Evolutionary conservation across 2,888 invertebrate species (phyloP).

Genomic region (Thyatira batis): DNA sequence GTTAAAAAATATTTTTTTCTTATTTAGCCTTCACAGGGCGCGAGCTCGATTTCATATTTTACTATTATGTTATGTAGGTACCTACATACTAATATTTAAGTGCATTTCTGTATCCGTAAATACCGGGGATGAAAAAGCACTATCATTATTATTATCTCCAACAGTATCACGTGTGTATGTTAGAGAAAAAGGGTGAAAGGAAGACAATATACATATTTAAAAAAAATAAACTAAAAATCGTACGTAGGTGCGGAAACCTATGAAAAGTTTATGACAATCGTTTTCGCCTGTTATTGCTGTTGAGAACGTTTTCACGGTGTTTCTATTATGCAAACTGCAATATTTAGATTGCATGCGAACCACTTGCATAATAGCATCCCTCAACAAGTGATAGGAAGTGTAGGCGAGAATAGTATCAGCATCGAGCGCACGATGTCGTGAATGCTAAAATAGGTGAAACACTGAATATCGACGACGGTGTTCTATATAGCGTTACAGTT

Average conservation of each 20-base stretch:
- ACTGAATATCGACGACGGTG: slow-evolving; percentile 32
- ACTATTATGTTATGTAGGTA: too few relatives aligned
- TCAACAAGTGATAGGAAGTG: slow-evolving; percentile 26
- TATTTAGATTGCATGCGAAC: slow-evolving; percentile 11
- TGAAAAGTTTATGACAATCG: background rate
- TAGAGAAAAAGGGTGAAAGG: background rate
- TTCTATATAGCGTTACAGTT: slow-evolving; percentile 26
- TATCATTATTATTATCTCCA: too few relatives aligned
- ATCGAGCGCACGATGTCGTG: slow-evolving; percentile 27
- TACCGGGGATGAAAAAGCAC: too few relatives aligned
- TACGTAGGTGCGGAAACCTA: background rate
- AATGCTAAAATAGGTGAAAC: slow-evolving; percentile 39
- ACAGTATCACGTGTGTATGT: too few relatives aligned
- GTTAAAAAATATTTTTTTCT: background rate
- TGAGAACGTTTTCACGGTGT: background rate
- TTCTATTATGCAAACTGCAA: slow-evolving; percentile 3
- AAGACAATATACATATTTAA: background rate
- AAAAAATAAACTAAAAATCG: background rate
- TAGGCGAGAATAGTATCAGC: slow-evolving; percentile 34
- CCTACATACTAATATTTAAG: background rate
- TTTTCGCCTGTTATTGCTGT: background rate
- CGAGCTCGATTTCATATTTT: too few relatives aligned
- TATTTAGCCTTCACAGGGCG: too few relatives aligned
- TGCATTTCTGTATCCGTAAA: too few relatives aligned
- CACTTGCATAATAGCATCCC: slow-evolving; percentile 19